Base-by-base conservation (phyloP, 2,113 vertebrate species). In the Psilopsiagon aymara region DNA sequence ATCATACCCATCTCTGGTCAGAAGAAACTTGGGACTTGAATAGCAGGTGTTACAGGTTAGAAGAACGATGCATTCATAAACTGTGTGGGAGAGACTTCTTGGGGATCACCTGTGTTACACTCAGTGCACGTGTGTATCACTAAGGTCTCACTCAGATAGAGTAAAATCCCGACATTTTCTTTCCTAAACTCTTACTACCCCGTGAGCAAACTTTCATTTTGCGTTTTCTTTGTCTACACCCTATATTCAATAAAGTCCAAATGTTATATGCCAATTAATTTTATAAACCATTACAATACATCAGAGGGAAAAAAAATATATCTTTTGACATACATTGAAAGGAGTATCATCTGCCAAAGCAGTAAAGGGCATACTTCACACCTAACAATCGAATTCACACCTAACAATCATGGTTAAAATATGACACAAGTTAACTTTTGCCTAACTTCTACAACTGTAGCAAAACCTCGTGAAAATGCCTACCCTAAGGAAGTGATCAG, bases 21-120 rank as follows among this genome's bases (percentile, higher is more conserved):
- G 83, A 81, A 94, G 69, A 86, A 88, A 68, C 74, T 28, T 11
- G 8, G 44, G 88, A 95, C 94, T 73, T 86, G 94, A 92, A n/a
- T 9, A 96, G 92, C 96, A 96, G 88, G 96, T 94, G 94, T 89
- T 92, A 86, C 96, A 89, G 86, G 92, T 95, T 94, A 57, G 39
- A 69, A 77, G 76, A 83, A 35, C 4, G 10, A 84, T 63, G 55
- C 66, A 75, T 88, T 92, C 63, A 93, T 70, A 53, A 81, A 71
- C 24, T 25, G 28, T 82, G 88, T 94, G 83, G 90, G 91, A 97
- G 86, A 88, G 57, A 78, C 47, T 84, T 88, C 68, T 81, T 66
- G 19, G 62, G 11, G 41, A 88, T 86, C 92, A 51, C 57, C 59
- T 49, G 62, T 11, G 17, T 52, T 52, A 62, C 24, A 31, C 7